These are phyloP conservation scores for Napeogenes inachia DNA, from an alignment of 2,888 invertebrate genomes.

Conservation along the genomic window DNA sequence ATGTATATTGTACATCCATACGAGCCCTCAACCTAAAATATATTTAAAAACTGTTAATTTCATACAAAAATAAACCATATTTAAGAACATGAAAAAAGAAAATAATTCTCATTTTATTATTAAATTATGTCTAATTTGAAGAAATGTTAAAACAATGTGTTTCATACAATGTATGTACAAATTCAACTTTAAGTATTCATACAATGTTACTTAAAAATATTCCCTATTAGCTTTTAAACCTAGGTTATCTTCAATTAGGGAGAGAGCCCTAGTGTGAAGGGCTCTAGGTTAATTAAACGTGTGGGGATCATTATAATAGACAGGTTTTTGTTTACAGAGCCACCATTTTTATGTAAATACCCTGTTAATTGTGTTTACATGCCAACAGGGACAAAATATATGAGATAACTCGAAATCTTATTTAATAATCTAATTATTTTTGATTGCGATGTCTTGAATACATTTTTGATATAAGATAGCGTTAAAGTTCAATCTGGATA, in stretches of 20 bases:
- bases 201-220: slow-evolving; percentile 24
- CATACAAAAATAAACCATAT: too few species aligned
- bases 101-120: too few species aligned
- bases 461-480: slow-evolving; percentile 13
- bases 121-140: not conserved
- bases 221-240: slow-evolving; percentile 22
- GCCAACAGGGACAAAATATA: too few species aligned
- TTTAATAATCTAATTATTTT: too few species aligned
- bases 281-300: slow-evolving; percentile 6
- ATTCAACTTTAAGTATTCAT: not conserved
- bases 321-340: slow-evolving; percentile 17
- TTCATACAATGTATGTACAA: not conserved
- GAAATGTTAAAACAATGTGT: not conserved
- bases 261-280: slow-evolving; percentile 30
- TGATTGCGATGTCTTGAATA: too few species aligned
- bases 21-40: too few species aligned
- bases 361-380: not conserved
- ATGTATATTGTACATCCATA: too few species aligned
- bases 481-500: slow-evolving; percentile 64
- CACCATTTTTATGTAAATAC: not conserved
- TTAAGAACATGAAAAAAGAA: too few species aligned
- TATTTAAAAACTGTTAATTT: too few species aligned
- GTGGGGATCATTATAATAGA: slow-evolving; percentile 6
- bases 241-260: slow-evolving; percentile 22
- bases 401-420: too few species aligned